Base-by-base conservation (phyloP, 1,140 invertebrate genomes). In the Nephotettix cincticeps region DNA sequence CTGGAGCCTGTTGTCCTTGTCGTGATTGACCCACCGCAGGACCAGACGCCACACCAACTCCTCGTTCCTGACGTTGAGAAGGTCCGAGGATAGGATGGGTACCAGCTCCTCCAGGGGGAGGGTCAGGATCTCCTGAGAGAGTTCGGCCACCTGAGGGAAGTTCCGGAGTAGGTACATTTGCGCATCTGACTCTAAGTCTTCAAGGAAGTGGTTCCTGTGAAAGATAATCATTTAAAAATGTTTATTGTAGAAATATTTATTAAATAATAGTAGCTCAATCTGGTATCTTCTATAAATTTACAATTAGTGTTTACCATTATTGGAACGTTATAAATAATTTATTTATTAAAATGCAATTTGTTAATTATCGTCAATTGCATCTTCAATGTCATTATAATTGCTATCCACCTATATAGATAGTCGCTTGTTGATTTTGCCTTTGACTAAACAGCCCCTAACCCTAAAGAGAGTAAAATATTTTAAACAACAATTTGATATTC, bases 121-220 rank as follows among this genome's bases (percentile, higher is more conserved):
- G 36, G 88, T 81, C 2, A 93, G 77, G n/a, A 94, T 86, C 74
- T 94, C 92, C 25, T 86, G 82, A 77, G 89, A 93, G 69, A 86
- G 82, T 30, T 85, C 81, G 1, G 88, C 86, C 11, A 85, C 79
- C 75, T 80, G 73, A 3, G 89, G 85, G 71, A 94, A 94, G 76
- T 93, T 87, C 45, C 87, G 84, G 78, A 94, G 85, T 0, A 93
- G 83, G 74, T 88, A 94, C 64, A 84, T 86, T 70, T 91, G 85
- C 0, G 91, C 87, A 36, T 87, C 86, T 3, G 82, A 81, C 75
- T 90, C 87, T 27, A 96, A 79, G 36, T 89, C 86, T 27, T 85
- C 86, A 74, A 91, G 91, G 77, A 91, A 91, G 73, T 91, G 89
- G 45, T 87, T 83, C 78, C 86, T 78, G 67, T 14, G 51, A 65